Percentiles rank a stretch among this genome's conserved stretches.
These are phyloP conservation scores for Reticulitermes lucifugus DNA, from an alignment of 2,888 invertebrate genomes.

Conservation along the genomic window DNA sequence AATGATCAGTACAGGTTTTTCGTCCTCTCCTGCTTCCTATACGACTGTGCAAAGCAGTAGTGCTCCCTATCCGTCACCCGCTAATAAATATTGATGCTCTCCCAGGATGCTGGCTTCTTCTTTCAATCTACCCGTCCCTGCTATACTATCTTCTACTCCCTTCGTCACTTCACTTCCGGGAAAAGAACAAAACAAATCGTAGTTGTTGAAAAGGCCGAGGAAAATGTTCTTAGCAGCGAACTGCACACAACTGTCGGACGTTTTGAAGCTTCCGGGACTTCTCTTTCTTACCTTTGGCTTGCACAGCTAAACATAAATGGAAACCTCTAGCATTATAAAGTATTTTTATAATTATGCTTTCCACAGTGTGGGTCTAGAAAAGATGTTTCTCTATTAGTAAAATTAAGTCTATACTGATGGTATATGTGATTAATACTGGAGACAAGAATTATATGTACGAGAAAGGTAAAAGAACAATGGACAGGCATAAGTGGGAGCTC, in stretches of 20 bases:
- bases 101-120: constrained; percentile 29
- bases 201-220: constrained; percentile 36
- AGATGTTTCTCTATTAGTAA: too few relatives aligned
- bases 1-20: too few relatives aligned
- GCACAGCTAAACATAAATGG: neutral
- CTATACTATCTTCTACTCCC: neutral
- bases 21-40: constrained; percentile 6
- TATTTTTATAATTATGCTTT: too few relatives aligned
- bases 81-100: constrained; percentile 48
- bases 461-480: too few relatives aligned
- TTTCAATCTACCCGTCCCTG: constrained; percentile 20
- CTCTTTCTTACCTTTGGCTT: neutral
- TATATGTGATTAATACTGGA: too few relatives aligned
- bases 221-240: neutral
- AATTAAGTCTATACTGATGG: too few relatives aligned
- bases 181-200: constrained; percentile 49
- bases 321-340: too few relatives aligned
- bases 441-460: too few relatives aligned
- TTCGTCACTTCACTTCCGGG: constrained; percentile 36
- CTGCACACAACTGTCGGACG: neutral
- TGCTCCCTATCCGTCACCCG: constrained; percentile 43
- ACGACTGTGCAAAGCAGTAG: constrained; percentile 24
- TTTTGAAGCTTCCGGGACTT: neutral
- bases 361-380: too few relatives aligned
- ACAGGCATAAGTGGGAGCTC: too few relatives aligned